A percentile compares a stretch with the other conserved stretches of the same genome.
Evolutionary conservation across 2,888 invertebrate genomes (phyloP).

Genomic region (Tetramorium bicarinatum): DNA sequence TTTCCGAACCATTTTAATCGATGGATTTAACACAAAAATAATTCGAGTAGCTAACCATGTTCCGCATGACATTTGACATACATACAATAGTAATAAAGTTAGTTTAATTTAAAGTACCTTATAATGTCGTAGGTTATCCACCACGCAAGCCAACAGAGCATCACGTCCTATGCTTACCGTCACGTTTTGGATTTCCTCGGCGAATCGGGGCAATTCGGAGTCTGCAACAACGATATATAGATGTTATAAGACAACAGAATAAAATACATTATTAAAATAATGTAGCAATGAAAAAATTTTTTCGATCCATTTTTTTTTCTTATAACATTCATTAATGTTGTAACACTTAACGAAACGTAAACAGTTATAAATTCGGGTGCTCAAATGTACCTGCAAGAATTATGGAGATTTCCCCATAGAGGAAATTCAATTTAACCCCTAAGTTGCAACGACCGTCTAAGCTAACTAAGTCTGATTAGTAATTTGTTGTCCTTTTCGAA

Average conservation of each 20-base stretch:
- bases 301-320: background rate
- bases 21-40: background rate
- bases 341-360: background rate
- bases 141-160: slow-evolving; percentile 95
- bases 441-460: slow-evolving; percentile 19
- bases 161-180: slow-evolving; percentile 96
- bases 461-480: slow-evolving; percentile 21
- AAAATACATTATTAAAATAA: slow-evolving; percentile 21
- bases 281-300: background rate
- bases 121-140: slow-evolving; percentile 94
- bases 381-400: background rate
- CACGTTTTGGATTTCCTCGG: slow-evolving; percentile 95
- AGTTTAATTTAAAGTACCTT: slow-evolving; percentile 89
- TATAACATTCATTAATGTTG: background rate
- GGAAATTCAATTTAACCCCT: slow-evolving; percentile 9
- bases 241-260: background rate
- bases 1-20: background rate
- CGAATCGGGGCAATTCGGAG: slow-evolving; percentile 92
- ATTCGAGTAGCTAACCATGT: background rate
- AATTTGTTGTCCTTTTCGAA: slow-evolving; percentile 7
- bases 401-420: slow-evolving; percentile 17
- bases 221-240: slow-evolving; percentile 86
- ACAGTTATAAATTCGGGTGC: background rate
- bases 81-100: slow-evolving; percentile 8
- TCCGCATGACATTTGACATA: slow-evolving; percentile 4